phyloP scores from a whole-genome alignment of 2,113 vertebrate species.

The Limnothrissa miodon region DNA sequence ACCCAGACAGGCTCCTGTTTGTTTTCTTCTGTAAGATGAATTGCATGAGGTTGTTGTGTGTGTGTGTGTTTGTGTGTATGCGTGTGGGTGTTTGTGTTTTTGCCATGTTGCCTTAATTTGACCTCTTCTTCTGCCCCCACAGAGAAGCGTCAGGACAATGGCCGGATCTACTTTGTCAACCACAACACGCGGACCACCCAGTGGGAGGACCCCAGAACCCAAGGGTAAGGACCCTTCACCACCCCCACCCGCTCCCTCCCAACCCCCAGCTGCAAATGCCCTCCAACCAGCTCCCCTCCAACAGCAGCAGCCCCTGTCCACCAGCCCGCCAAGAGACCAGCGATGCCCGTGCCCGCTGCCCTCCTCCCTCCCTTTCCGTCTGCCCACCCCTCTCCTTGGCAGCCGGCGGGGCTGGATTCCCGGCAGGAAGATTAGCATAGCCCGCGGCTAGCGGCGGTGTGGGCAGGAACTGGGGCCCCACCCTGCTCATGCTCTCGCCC shows the following conservation, averaged over 20 bases:
- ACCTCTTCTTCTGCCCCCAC: conserved; percentile 40
- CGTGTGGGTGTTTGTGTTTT: background rate
- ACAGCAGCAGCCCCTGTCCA: background rate
- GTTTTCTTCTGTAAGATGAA: background rate
- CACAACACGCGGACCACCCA: conserved; percentile 97
- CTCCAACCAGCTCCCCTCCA: background rate
- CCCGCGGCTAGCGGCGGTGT: conserved; percentile 7
- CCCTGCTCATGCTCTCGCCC: background rate
- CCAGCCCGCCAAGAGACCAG: background rate
- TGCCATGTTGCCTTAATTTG: background rate
- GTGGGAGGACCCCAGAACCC: conserved; percentile 97
- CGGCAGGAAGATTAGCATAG: conserved; percentile 9
- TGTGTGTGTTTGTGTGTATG: background rate
- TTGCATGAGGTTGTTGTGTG: background rate
- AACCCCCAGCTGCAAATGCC: background rate
- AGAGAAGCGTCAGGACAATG: conserved; percentile 98
- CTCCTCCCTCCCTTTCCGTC: background rate
- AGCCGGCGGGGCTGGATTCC: background rate
- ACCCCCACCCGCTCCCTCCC: background rate
- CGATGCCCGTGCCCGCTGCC: background rate
- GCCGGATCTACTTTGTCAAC: conserved; percentile 97
- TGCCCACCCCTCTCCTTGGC: conserved; percentile 12
- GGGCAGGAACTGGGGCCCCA: conserved; percentile 11
- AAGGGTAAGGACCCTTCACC: conserved; percentile 80
- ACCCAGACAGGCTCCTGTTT: background rate